Percentiles rank a stretch among this genome's conserved stretches.
These are phyloP conservation scores for Triplophysa yarkandensis DNA, from an alignment of 2,797 vertebrate species.

Conservation along the genomic window DNA sequence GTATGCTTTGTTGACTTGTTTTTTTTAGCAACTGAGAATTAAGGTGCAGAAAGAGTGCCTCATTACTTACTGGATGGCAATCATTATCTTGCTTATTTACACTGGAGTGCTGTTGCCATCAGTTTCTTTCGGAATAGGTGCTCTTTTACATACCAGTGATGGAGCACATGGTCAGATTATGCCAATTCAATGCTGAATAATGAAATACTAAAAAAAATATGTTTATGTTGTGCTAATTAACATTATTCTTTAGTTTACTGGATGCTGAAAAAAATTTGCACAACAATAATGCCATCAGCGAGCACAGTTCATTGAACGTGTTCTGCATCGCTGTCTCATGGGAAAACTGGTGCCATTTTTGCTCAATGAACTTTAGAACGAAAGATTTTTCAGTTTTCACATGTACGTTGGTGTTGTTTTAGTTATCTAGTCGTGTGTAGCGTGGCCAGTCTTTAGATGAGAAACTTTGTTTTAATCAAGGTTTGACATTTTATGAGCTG, in stretches of 20 bases:
- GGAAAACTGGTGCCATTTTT: not conserved
- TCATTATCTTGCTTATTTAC: slow-evolving; percentile 10
- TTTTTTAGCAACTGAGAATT: slow-evolving; percentile 35
- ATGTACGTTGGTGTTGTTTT: not conserved
- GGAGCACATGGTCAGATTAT: not conserved
- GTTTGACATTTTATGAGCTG: slow-evolving; percentile 31
- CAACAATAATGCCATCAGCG: not conserved
- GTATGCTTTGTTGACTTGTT: slow-evolving; percentile 27
- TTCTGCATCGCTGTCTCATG: not conserved
- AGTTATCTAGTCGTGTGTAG: not conserved
- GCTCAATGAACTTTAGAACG: not conserved
- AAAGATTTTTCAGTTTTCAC: slow-evolving; percentile 4
- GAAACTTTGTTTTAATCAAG: slow-evolving; percentile 23
- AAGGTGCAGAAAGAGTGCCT: slow-evolving; percentile 21
- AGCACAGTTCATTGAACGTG: not conserved
- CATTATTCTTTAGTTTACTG: not conserved
- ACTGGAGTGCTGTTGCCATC: not conserved
- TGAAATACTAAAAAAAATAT: not conserved
- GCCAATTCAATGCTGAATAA: not conserved
- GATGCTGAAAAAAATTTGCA: not conserved
- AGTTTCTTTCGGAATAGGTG: not conserved
- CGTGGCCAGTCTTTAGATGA: not conserved
- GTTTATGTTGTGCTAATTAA: not conserved
- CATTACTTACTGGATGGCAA: slow-evolving; percentile 29
- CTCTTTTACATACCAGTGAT: not conserved